Evolutionary conservation across 2,888 invertebrate species (phyloP).

Genomic region (Ennomos fuscantarius): DNA sequence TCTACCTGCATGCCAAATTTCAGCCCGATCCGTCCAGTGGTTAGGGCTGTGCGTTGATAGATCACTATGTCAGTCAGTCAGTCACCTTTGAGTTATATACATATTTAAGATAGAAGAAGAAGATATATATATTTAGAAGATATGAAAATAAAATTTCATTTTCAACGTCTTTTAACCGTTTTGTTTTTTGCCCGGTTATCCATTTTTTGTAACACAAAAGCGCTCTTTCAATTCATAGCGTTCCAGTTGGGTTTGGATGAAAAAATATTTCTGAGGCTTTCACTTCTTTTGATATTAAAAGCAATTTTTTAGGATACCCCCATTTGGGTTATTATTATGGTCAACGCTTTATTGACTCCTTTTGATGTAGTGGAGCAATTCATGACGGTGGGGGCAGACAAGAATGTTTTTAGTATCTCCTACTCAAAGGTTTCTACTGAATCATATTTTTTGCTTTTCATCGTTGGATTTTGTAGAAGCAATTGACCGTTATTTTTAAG

Average conservation of each 20-base stretch:
- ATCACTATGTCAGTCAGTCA: too few species aligned
- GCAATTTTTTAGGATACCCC: constrained; percentile 28
- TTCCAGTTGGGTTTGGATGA: constrained; percentile 19
- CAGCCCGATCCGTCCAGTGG: too few species aligned
- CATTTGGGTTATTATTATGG: constrained; percentile 26
- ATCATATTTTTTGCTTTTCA: background rate
- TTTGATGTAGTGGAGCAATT: constrained; percentile 22
- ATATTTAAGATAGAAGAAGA: too few species aligned
- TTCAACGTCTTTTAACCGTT: constrained; percentile 18
- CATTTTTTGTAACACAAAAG: constrained; percentile 28
- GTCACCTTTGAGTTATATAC: too few species aligned
- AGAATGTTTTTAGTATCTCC: constrained; percentile 2
- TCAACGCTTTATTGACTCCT: constrained; percentile 26
- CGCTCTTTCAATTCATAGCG: constrained; percentile 30
- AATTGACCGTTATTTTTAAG: too few species aligned
- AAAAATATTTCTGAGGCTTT: constrained; percentile 20
- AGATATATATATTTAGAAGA: too few species aligned
- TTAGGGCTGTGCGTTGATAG: too few species aligned
- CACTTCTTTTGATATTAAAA: constrained; percentile 26
- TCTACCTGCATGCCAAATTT: too few species aligned
- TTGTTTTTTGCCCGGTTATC: constrained; percentile 27
- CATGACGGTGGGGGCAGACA: constrained; percentile 3
- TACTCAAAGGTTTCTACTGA: background rate
- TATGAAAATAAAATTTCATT: too few species aligned
- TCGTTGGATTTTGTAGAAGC: too few species aligned